Conservation (phyloP, 2,113 vertebrate species). For the Poeciliopsis turrubarensis region DNA sequence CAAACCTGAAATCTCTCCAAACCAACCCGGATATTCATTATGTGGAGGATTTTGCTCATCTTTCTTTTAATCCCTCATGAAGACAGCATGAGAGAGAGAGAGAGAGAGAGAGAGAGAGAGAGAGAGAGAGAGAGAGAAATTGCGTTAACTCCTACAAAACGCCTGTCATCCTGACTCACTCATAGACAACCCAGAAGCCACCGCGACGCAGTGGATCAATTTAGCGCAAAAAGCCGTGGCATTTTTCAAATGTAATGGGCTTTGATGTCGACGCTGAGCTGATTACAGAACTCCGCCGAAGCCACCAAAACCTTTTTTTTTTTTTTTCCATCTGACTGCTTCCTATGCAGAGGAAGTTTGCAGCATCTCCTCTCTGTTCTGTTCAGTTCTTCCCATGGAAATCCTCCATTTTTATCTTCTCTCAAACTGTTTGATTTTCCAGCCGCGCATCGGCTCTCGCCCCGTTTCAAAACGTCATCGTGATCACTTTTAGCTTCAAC, state of each 20-base stretch:
- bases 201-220: constrained; percentile 69
- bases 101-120: neutral
- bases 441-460: neutral
- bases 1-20: constrained; percentile 3
- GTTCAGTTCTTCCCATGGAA: constrained; percentile 7
- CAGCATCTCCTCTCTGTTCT: constrained; percentile 30
- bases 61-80: constrained; percentile 17
- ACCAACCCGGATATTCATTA: constrained; percentile 9
- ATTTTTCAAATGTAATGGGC: constrained; percentile 74
- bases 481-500: constrained; percentile 4
- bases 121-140: constrained; percentile 11
- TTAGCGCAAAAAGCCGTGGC: constrained; percentile 68
- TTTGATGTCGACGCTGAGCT: constrained; percentile 77
- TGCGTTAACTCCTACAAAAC: constrained; percentile 76
- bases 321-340: constrained; percentile 70
- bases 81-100: constrained; percentile 20
- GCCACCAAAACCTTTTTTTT: constrained; percentile 66
- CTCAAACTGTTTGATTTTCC: neutral
- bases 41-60: constrained; percentile 2
- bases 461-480: neutral
- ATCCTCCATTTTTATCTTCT: neutral
- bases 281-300: constrained; percentile 65
- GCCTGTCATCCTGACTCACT: constrained; percentile 73
- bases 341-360: constrained; percentile 58
- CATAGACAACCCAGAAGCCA: constrained; percentile 60